Evolutionary conservation across 2,113 vertebrate species (phyloP).

Genomic region (Stigmatopora argus): DNA sequence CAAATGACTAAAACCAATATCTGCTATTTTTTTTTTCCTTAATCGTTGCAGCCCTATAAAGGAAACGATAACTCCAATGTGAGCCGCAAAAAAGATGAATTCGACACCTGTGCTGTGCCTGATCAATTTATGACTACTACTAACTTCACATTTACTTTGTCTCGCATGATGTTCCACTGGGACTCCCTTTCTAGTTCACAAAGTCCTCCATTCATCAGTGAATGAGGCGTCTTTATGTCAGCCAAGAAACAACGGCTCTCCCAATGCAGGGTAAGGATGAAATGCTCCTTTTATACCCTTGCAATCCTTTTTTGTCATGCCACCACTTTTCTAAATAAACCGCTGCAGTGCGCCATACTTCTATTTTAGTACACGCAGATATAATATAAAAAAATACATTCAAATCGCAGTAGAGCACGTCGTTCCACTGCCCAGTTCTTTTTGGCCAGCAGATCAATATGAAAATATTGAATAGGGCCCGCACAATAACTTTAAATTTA

Average conservation of each 20-base stretch:
- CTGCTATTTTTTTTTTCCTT: too few relatives aligned
- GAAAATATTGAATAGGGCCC: too few relatives aligned
- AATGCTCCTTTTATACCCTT: slow-evolving; percentile 32
- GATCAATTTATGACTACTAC: not conserved
- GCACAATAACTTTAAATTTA: too few relatives aligned
- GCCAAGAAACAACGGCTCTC: slow-evolving; percentile 1
- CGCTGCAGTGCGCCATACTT: slow-evolving; percentile 36
- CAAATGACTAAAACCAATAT: too few relatives aligned
- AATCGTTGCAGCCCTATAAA: too few relatives aligned
- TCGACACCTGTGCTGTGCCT: too few relatives aligned
- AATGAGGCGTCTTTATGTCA: not conserved
- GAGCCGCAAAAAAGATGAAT: too few relatives aligned
- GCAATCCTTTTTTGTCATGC: slow-evolving; percentile 49
- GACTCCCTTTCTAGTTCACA: not conserved
- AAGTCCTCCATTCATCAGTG: not conserved
- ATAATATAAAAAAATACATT: slow-evolving; percentile 13
- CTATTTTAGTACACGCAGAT: slow-evolving; percentile 51
- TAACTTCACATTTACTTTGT: not conserved
- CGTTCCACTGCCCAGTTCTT: slow-evolving; percentile 3
- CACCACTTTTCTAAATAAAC: slow-evolving; percentile 56
- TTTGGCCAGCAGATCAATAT: too few relatives aligned
- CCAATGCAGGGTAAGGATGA: slow-evolving; percentile 33
- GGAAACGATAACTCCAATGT: too few relatives aligned
- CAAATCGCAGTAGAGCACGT: slow-evolving; percentile 34
- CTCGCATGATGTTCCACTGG: not conserved